Evolutionary conservation across 2,113 vertebrate species (phyloP).

Genomic region (Tachuris rubrigastra): DNA sequence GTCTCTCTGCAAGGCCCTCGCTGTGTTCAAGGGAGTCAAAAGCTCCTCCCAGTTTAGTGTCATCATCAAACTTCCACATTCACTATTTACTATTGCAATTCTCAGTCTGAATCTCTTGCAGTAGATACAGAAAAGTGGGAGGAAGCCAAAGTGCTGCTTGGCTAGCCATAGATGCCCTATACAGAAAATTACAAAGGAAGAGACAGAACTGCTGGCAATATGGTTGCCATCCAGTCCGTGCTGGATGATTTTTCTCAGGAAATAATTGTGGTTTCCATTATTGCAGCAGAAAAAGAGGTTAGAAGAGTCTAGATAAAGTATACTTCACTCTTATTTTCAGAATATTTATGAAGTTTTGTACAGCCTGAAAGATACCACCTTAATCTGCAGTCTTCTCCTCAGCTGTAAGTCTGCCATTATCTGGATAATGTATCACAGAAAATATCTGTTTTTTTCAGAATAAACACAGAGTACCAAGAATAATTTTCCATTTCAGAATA

Average conservation of each 20-base stretch:
- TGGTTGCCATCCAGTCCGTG: not conserved
- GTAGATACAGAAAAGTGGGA: not conserved
- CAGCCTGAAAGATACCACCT: not conserved
- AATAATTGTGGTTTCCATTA: not conserved
- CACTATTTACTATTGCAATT: not conserved
- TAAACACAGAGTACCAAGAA: not conserved
- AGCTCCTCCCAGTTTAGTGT: not conserved
- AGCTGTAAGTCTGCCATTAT: not conserved
- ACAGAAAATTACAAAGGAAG: not conserved
- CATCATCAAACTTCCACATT: not conserved
- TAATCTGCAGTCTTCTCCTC: not conserved
- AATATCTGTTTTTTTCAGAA: not conserved
- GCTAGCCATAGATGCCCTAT: not conserved
- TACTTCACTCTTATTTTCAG: not conserved
- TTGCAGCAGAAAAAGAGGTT: not conserved
- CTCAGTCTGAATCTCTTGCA: not conserved
- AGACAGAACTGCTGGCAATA: not conserved
- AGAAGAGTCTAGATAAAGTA: not conserved
- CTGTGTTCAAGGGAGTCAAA: not conserved
- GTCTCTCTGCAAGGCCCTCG: not conserved
- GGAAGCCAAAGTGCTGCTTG: not conserved
- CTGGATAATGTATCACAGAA: not conserved
- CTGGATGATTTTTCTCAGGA: not conserved
- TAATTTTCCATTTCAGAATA: not conserved
- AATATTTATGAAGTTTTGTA: not conserved